Evolutionary conservation across 1,140 invertebrate species (phyloP).

Genomic region (Polyergus mexicanus): DNA sequence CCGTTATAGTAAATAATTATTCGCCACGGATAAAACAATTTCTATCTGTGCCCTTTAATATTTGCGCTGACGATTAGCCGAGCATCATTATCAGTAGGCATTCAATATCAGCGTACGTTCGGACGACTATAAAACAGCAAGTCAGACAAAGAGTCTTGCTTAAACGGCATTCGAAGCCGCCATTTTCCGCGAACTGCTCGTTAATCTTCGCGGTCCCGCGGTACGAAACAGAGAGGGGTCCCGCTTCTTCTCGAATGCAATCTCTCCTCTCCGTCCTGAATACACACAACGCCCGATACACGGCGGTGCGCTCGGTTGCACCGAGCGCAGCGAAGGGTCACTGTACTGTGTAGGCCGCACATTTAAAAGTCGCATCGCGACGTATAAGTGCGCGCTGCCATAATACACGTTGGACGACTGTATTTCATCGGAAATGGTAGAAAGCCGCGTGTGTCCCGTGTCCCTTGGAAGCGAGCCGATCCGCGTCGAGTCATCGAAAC

Average conservation of each 20-base stretch:
- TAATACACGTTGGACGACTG: slow-evolving; percentile 66
- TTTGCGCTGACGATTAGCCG: not conserved
- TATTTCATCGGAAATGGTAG: slow-evolving; percentile 69
- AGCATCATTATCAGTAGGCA: slow-evolving; percentile 11
- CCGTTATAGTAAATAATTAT: too few relatives aligned
- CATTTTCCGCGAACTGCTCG: slow-evolving; percentile 72
- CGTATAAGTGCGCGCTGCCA: slow-evolving; percentile 55
- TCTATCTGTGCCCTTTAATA: not conserved
- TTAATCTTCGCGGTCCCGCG: slow-evolving; percentile 70
- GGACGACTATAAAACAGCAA: slow-evolving; percentile 1
- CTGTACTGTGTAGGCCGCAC: slow-evolving; percentile 70
- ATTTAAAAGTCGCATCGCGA: slow-evolving; percentile 70
- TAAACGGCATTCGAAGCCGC: slow-evolving; percentile 56
- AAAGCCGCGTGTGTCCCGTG: slow-evolving; percentile 7
- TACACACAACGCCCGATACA: slow-evolving; percentile 62
- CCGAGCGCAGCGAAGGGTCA: slow-evolving; percentile 66
- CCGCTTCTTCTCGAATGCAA: slow-evolving; percentile 47
- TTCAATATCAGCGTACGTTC: not conserved
- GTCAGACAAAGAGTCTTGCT: slow-evolving; percentile 56
- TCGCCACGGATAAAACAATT: too few relatives aligned
- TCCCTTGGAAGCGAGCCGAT: slow-evolving; percentile 14
- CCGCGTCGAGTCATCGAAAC: not conserved
- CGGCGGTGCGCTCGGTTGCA: slow-evolving; percentile 68
- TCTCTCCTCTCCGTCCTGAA: slow-evolving; percentile 64
- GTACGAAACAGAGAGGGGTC: slow-evolving; percentile 43